Evolutionary conservation across 2,797 vertebrate species (phyloP).

Genomic region (Hemitrygon akajei): DNA sequence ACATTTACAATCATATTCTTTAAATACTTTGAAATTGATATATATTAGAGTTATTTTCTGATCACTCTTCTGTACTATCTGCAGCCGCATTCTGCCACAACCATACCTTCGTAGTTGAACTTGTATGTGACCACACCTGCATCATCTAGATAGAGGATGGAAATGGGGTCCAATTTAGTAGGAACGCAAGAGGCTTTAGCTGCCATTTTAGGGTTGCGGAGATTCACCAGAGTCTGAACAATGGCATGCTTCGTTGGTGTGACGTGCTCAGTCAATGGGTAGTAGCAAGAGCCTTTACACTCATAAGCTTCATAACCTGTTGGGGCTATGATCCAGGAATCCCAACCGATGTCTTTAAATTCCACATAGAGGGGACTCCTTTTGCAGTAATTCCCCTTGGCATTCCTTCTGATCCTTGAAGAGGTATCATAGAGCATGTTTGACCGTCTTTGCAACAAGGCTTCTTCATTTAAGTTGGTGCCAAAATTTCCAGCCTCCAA

Average conservation of each 20-base stretch:
- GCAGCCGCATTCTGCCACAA: slow-evolving; percentile 92
- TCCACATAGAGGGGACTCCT: slow-evolving; percentile 84
- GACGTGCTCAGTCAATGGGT: slow-evolving; percentile 84
- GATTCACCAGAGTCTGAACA: slow-evolving; percentile 84
- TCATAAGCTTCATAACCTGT: slow-evolving; percentile 86
- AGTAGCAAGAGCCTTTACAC: slow-evolving; percentile 79
- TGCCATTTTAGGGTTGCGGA: slow-evolving; percentile 85
- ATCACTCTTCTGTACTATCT: slow-evolving; percentile 66
- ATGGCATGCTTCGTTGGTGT: slow-evolving; percentile 94
- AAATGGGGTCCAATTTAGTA: slow-evolving; percentile 92
- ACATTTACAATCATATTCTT: slow-evolving; percentile 62
- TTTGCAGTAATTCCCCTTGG: slow-evolving; percentile 89
- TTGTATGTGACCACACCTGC: slow-evolving; percentile 95
- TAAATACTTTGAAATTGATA: slow-evolving; percentile 52
- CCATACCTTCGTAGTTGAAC: slow-evolving; percentile 96
- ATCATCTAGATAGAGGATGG: slow-evolving; percentile 86
- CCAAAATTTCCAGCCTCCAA: slow-evolving; percentile 56
- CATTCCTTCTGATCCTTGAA: slow-evolving; percentile 83
- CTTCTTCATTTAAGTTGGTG: slow-evolving; percentile 71
- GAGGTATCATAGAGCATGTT: slow-evolving; percentile 91
- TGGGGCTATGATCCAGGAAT: slow-evolving; percentile 93
- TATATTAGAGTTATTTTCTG: slow-evolving; percentile 39
- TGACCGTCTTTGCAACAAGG: slow-evolving; percentile 86
- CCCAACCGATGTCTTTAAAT: slow-evolving; percentile 98
- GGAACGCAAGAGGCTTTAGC: slow-evolving; percentile 89